Percentiles rank a stretch among this genome's conserved stretches.
phyloP scores from a whole-genome alignment of 2,888 invertebrate genomes.

The Callimorpha dominula region DNA sequence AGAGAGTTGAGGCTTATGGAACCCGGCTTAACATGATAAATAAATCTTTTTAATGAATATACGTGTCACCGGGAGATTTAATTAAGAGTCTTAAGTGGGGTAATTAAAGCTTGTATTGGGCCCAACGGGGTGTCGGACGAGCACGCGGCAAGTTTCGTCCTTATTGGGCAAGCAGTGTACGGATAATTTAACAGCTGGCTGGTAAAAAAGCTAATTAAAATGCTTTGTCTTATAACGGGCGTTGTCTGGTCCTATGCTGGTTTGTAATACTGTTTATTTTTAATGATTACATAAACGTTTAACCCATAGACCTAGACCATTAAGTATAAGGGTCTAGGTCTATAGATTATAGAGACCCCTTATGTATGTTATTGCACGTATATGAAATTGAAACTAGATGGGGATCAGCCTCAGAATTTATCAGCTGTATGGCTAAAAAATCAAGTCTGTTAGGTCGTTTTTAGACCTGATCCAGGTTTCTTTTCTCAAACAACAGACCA shows the following conservation, averaged over 20 bases:
- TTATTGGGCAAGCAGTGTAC: background rate
- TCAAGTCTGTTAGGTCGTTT: too few species aligned
- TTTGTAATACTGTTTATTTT: background rate
- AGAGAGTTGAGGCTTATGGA: background rate
- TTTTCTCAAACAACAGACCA: too few species aligned
- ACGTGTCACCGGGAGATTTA: constrained; percentile 61
- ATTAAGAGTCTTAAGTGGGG: constrained; percentile 69
- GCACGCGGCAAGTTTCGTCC: background rate
- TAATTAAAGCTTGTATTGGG: constrained; percentile 63
- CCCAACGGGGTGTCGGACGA: background rate
- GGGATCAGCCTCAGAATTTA: too few species aligned
- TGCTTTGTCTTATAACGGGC: background rate
- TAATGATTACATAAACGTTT: too few species aligned
- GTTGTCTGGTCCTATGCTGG: background rate
- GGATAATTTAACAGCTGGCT: constrained; percentile 11
- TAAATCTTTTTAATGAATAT: constrained; percentile 54
- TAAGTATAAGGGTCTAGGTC: too few species aligned
- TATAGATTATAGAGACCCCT: too few species aligned
- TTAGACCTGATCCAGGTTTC: too few species aligned
- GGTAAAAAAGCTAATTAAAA: constrained; percentile 13
- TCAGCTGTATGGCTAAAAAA: too few species aligned
- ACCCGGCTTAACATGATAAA: constrained; percentile 41
- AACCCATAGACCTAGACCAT: too few species aligned
- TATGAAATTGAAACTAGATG: too few species aligned
- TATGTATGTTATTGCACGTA: too few species aligned